A percentile compares a stretch with the other conserved stretches of the same genome.
phyloP scores from a whole-genome alignment of 2,888 invertebrate genomes.

The Allygus modestus region DNA sequence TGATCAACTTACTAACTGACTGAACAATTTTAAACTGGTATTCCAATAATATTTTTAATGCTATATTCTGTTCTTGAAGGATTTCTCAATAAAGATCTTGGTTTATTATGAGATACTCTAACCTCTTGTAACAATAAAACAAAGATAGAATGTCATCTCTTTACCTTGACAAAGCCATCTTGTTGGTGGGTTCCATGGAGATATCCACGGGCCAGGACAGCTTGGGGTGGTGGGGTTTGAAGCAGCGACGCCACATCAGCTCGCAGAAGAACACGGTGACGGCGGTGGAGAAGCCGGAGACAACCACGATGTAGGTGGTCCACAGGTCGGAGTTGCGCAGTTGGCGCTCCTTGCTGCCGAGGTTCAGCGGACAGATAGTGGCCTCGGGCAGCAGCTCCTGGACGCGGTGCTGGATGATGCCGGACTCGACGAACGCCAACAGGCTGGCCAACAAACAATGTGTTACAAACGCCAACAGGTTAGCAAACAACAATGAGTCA shows the following conservation, averaged over 20 bases:
- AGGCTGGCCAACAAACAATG: constrained; percentile 77
- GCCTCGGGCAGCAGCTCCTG: constrained; percentile 83
- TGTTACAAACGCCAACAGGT: constrained; percentile 18
- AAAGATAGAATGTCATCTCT: no score
- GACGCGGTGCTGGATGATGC: constrained; percentile 84
- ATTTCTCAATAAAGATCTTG: no score
- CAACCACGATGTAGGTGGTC: constrained; percentile 88
- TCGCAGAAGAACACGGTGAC: constrained; percentile 82
- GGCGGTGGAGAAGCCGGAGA: constrained; percentile 82
- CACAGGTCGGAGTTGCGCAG: constrained; percentile 86
- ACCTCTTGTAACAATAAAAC: no score
- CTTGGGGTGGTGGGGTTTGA: neutral
- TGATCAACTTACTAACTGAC: no score
- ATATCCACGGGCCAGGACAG: constrained; percentile 51
- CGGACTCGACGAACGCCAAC: constrained; percentile 83
- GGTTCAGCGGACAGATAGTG: constrained; percentile 88
- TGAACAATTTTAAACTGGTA: no score
- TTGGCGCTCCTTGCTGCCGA: constrained; percentile 88
- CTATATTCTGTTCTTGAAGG: no score
- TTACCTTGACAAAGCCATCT: constrained; percentile 17
- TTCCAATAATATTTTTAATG: no score
- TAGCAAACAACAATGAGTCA: constrained; percentile 47
- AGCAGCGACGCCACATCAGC: constrained; percentile 73
- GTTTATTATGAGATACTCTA: no score
- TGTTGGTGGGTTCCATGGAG: constrained; percentile 22